These are phyloP conservation scores for Terrapene triunguis DNA, from an alignment of 2,113 vertebrate genomes.

Conservation along the genomic window DNA sequence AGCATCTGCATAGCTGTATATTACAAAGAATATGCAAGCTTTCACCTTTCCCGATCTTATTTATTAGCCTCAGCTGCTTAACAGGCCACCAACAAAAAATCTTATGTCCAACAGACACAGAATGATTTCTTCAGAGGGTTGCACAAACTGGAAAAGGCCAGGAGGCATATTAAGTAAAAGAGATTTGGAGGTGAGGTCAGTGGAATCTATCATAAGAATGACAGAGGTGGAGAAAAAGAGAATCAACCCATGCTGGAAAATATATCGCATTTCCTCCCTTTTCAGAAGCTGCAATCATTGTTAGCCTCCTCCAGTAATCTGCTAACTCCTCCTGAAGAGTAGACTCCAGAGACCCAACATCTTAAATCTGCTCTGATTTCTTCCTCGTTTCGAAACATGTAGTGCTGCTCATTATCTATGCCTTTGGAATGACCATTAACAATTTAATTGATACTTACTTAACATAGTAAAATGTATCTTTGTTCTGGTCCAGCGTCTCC, in stretches of 20 bases:
- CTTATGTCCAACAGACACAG: background rate
- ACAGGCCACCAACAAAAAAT: background rate
- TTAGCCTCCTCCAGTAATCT: background rate
- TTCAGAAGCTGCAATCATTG: background rate
- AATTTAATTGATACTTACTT: background rate
- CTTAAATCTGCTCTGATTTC: background rate
- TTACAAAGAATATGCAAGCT: background rate
- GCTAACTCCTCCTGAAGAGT: background rate
- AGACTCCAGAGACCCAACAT: background rate
- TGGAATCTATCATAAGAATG: background rate
- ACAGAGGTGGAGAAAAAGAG: fast-evolving
- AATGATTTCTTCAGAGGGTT: background rate
- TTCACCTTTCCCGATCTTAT: background rate
- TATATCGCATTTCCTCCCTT: background rate
- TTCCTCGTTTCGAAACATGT: background rate
- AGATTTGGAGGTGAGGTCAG: fast-evolving
- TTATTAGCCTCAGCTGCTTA: background rate
- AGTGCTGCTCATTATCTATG: background rate
- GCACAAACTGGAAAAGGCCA: fast-evolving
- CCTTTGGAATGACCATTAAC: background rate
- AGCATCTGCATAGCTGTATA: background rate
- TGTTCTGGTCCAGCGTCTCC: background rate
- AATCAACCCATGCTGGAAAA: background rate
- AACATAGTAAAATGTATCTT: background rate
- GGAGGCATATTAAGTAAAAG: background rate